Percentiles rank a stretch among this genome's conserved stretches.
These are phyloP conservation scores for Scytalopus superciliaris DNA, from an alignment of 2,113 vertebrate species.

Conservation along the genomic window DNA sequence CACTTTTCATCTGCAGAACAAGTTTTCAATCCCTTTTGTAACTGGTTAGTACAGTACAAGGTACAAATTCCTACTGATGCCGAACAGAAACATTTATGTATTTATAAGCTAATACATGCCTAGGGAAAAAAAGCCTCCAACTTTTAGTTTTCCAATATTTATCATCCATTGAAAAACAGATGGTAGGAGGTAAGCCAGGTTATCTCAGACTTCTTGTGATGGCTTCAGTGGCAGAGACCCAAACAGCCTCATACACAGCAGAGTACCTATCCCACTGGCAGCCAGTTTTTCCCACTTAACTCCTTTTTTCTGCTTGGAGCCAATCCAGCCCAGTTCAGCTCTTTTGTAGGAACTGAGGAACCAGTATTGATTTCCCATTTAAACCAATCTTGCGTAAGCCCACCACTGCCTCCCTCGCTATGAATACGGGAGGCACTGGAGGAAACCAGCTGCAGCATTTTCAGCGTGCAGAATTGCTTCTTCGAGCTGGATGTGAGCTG, in stretches of 20 bases:
- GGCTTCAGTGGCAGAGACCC: slow-evolving; percentile 48
- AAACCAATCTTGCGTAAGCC: slow-evolving; percentile 35
- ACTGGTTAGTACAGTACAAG: neutral
- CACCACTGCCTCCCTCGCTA: slow-evolving; percentile 31
- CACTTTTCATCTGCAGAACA: slow-evolving; percentile 6
- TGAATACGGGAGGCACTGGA: slow-evolving; percentile 8
- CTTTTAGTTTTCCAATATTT: slow-evolving; percentile 58
- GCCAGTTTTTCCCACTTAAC: slow-evolving; percentile 49
- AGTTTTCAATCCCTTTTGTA: slow-evolving; percentile 38
- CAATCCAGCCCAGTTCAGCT: slow-evolving; percentile 62
- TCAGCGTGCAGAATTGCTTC: slow-evolving; percentile 38
- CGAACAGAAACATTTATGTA: slow-evolving; percentile 49
- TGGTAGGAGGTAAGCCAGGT: slow-evolving; percentile 48
- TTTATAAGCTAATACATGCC: neutral
- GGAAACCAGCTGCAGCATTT: slow-evolving; percentile 65
- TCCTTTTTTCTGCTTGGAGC: slow-evolving; percentile 46
- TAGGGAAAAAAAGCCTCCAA: slow-evolving; percentile 8
- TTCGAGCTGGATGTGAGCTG: slow-evolving; percentile 46
- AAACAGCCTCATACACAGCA: neutral
- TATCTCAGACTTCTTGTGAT: slow-evolving; percentile 50
- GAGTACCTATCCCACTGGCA: slow-evolving; percentile 27
- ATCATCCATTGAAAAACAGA: slow-evolving; percentile 39
- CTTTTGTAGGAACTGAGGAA: slow-evolving; percentile 67
- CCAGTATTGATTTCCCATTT: slow-evolving; percentile 69
- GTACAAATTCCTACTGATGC: slow-evolving; percentile 22